Percentiles rank a stretch among this genome's conserved stretches.
These are phyloP conservation scores for Carduelis carduelis DNA, from an alignment of 2,797 vertebrate genomes.

Conservation along the genomic window DNA sequence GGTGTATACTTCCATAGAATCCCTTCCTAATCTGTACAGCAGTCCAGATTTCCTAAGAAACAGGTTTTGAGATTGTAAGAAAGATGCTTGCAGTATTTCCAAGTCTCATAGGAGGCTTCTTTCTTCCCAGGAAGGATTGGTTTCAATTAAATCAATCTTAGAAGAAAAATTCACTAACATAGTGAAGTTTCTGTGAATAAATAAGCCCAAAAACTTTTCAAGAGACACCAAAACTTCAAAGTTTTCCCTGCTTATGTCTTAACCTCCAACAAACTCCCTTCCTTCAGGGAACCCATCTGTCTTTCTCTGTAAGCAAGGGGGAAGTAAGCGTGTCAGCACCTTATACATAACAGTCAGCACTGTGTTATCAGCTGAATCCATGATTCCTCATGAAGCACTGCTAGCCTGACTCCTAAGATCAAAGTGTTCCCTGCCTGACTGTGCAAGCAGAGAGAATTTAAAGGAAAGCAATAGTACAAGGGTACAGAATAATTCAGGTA, in stretches of 20 bases:
- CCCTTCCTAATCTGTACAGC: background rate
- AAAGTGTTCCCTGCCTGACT: conserved; percentile 1
- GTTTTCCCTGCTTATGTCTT: background rate
- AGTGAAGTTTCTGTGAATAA: background rate
- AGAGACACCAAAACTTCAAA: background rate
- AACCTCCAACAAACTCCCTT: background rate
- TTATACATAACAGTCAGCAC: background rate
- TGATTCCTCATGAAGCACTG: background rate
- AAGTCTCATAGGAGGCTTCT: background rate
- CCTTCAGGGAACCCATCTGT: background rate
- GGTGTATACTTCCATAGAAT: background rate
- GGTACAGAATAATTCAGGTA: conserved; percentile 33
- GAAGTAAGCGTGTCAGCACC: background rate
- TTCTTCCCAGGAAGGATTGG: background rate
- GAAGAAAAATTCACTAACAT: background rate
- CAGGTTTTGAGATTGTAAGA: background rate
- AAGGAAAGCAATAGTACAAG: background rate
- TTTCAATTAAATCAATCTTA: background rate
- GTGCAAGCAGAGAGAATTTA: conserved; percentile 4
- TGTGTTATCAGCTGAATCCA: background rate
- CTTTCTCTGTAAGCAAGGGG: background rate
- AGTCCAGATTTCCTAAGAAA: background rate
- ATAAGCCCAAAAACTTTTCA: background rate
- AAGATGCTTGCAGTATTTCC: background rate
- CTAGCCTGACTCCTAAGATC: conserved; percentile 3